Evolutionary conservation across 2,113 vertebrate genomes (phyloP), one percentile per base, ranked within the genome.

Genomic region (Nannobrachium achirus): DNA sequence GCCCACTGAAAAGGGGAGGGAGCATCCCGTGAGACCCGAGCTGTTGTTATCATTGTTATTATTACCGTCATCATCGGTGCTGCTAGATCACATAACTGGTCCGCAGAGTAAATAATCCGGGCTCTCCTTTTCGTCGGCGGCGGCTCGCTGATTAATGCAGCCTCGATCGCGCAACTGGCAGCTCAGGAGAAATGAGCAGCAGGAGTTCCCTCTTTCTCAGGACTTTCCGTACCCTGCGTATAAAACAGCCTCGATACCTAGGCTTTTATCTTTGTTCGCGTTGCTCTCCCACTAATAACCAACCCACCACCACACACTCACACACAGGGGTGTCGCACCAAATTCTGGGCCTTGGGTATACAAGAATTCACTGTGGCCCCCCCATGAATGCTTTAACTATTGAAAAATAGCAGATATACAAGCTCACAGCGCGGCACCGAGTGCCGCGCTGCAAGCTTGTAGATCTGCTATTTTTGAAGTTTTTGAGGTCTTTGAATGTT

Each of bases 11-110:
- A 87, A 33, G 25, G n/a, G 25, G 25, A 33, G 81, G 71, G 77
- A 69, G 49, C 45, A n/a, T 76, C 88, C 76, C 78, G 45, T 53
- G 85, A 78, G 87, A 77, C 71, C 59, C 62, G 50, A 33, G 67
- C 75, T 70, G 76, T 78, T 89, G 80, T 85, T 86, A 89, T 85
- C 85, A 71, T 89, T 88, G 79, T 90, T 84, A 85, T 88, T 76
- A 86, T 82, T 41, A 51, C 51, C n/a, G n/a, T n/a, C 86, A 87
- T 91, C 86, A 84, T 91, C 87, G 82, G 73, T n/a, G n/a, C 19
- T 33, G 76, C 71, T 81, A n/a, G n/a, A 80, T 81, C 79, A 18
- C 52, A 1, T 15, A 74, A 76, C 71, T 64, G 75, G 74, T 83
- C 82, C 82, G 85, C 73, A 67, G 76, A 81, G 85, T 86, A 88